Evolutionary conservation across 2,113 vertebrate species (phyloP).

Genomic region (Microtus pennsylvanicus): DNA sequence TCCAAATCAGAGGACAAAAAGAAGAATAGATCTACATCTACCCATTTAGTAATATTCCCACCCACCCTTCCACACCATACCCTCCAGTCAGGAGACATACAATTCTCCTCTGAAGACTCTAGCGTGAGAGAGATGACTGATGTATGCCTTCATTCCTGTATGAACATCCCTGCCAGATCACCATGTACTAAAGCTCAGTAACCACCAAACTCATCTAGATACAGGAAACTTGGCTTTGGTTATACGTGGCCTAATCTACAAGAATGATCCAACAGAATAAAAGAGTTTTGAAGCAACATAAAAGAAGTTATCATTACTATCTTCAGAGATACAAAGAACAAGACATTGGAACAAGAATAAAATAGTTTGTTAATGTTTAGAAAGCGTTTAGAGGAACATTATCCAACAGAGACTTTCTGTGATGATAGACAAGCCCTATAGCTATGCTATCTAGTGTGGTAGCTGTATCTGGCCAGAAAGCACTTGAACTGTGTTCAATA

Average conservation of each 20-base stretch:
- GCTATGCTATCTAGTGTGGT: not conserved
- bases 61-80: not conserved
- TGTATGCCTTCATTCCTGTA: not conserved
- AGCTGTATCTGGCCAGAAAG: not conserved
- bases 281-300: not conserved
- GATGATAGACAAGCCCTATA: not conserved
- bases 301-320: not conserved
- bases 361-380: not conserved
- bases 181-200: not conserved
- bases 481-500: not conserved
- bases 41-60: not conserved
- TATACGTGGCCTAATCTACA: not conserved
- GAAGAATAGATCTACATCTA: not conserved
- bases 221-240: not conserved
- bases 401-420: not conserved
- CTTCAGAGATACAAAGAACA: not conserved
- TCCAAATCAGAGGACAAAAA: not conserved
- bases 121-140: not conserved
- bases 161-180: not conserved
- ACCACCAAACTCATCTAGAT: not conserved
- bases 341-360: not conserved
- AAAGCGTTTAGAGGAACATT: not conserved
- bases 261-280: not conserved
- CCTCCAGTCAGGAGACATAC: not conserved
- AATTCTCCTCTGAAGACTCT: not conserved